These are phyloP conservation scores for Drosophila pullipes DNA, from an alignment of 2,888 invertebrate species.

Conservation along the genomic window DNA sequence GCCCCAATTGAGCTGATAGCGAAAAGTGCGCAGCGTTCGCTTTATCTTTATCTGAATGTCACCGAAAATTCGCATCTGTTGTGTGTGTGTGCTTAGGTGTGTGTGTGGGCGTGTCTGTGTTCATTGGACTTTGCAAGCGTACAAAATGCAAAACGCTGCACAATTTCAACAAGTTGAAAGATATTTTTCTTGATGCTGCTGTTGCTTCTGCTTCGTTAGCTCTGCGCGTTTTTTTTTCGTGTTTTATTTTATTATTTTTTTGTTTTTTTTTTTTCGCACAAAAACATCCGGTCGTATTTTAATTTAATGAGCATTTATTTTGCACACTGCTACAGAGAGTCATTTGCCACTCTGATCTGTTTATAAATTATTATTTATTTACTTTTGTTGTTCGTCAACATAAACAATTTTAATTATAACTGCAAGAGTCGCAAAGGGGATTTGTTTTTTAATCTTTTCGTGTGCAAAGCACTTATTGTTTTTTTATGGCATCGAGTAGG, in stretches of 20 bases:
- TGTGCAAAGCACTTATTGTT: slow-evolving; percentile 6
- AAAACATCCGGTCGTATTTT: slow-evolving; percentile 84
- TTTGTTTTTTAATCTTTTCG: background rate
- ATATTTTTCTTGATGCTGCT: slow-evolving; percentile 45
- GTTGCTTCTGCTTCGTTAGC: slow-evolving; percentile 46
- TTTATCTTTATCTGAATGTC: slow-evolving; percentile 75
- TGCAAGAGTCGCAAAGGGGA: background rate
- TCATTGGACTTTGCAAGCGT: slow-evolving; percentile 37
- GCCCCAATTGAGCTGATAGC: slow-evolving; percentile 61
- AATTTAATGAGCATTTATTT: slow-evolving; percentile 79
- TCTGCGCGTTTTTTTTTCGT: slow-evolving; percentile 49
- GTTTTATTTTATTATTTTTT: background rate
- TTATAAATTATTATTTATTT: slow-evolving; percentile 66
- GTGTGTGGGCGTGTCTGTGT: slow-evolving; percentile 3
- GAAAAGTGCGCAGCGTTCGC: slow-evolving; percentile 67
- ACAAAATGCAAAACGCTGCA: slow-evolving; percentile 61
- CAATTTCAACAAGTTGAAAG: slow-evolving; percentile 60
- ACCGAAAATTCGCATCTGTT: slow-evolving; percentile 47
- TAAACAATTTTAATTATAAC: slow-evolving; percentile 28
- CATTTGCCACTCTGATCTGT: slow-evolving; percentile 28
- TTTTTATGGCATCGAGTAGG: background rate
- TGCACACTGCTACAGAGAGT: slow-evolving; percentile 45
- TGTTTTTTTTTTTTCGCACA: slow-evolving; percentile 58
- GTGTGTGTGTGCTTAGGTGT: slow-evolving; percentile 5
- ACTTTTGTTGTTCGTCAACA: slow-evolving; percentile 22